Evolutionary conservation across 2,888 invertebrate species (phyloP), one percentile per base, ranked within the genome.

Genomic region (Leptinotarsa haldemani): DNA sequence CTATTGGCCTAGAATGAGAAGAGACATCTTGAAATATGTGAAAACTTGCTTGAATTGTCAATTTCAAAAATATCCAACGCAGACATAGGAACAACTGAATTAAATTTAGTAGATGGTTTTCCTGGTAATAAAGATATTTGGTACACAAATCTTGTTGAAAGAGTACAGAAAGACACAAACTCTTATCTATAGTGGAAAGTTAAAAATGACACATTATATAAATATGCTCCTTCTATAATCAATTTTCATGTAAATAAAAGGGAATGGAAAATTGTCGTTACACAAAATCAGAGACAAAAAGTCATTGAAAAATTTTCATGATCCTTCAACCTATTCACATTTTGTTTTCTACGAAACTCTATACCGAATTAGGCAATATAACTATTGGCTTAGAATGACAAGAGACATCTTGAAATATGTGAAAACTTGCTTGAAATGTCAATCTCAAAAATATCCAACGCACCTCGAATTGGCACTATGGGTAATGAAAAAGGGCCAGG

Each of bases 301-400:
- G n/a, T 63, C 3, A 25, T 63, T 16, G 22, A 25, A 40, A n/a
- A 5, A 63, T 25, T 25, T 1, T 18, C 63, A 25, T 25, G 9
- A 53, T 18, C 18, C 53, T 53, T 0, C 53, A n/a, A 53, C 4
- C n/a, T 53, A 4, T 1, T n/a, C n/a, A 13, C 63, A 63, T 25
- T 63, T 25, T 30, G 63, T n/a, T 12, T 63, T 63, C n/a, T 25
- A 9, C 4, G 3, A 63, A 25, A 63, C 63, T 13, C 7, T 63
- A 22, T 63, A 30, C 3, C 63, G 63, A 9, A 22, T 63, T 2
- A 15, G 40, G 30, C 16, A 63, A 25, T n/a, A 25, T 9, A 77
- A 78, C 71, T 80, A 78, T 74, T 80, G 78, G 77, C 76, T 77
- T 7, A 74, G 71, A 56, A 80, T 80, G 77, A 56, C 74, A 4